Base-by-base conservation (phyloP, 2,888 invertebrate species). In the Vandiemenella viatica region DNA sequence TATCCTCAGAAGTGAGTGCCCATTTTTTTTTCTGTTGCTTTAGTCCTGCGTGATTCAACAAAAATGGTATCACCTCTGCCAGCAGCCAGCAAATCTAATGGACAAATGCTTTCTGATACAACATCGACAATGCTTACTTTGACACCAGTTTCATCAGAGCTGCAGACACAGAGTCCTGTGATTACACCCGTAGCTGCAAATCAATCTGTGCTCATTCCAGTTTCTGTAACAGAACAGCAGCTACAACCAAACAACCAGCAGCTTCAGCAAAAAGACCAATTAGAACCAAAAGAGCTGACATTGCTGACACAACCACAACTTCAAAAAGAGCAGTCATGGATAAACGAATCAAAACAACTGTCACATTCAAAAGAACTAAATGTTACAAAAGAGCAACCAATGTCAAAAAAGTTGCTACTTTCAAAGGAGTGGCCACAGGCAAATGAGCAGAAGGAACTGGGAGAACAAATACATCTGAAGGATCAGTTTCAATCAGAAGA, bases 51-150 rank as follows among this genome's bases (percentile, higher is more conserved):
- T 32, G 32, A 32, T n/a, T 32, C 32, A 32, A 2, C n/a, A n/a
- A 32, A 32, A n/a, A 32, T n/a, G 3, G 32, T n/a, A 10, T 42
- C 46, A 16, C 26, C 32, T 21, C 43, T 66, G 19, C 61, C 64
- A 50, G 65, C 65, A 5, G 26, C 17, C 20, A 18, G 40, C 10
- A 51, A 51, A 32, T 17, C 42, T n/a, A 52, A 52, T 45, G 50
- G 50, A 15, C 17, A 44, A 41, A 20, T 45, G 16, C 43, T 52
- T 22, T 41, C 51, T 20, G 51, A 51, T 37, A 37, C 49, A 5
- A 49, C 51, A 6, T 17, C 43, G n/a, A 5, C 13, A 8, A 19
- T 43, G 19, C 43, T 19, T 6, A 41, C 48, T 5, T 19, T 50
- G 42, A 47, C 47, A 17, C 46, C 50, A 26, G 16, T 50, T 8